These are phyloP conservation scores for Prosopocoilus inquinatus DNA, from an alignment of 2,888 invertebrate genomes.

Conservation along the genomic window DNA sequence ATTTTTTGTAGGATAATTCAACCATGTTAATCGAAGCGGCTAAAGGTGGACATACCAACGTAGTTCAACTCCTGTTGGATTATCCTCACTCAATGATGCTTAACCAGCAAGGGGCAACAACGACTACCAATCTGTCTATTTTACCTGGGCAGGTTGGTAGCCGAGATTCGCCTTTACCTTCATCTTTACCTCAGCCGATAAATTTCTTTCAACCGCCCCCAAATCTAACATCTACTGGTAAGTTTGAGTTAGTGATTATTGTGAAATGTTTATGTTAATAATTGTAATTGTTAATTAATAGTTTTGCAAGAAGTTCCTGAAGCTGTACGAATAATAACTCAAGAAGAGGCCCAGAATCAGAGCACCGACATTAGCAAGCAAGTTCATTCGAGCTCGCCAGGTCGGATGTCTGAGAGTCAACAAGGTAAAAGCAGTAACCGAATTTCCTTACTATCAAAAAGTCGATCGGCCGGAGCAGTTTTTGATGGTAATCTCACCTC, in stretches of 20 bases:
- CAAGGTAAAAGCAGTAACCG: slow-evolving; percentile 40
- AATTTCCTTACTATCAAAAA: slow-evolving; percentile 56
- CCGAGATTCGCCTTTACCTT: slow-evolving; percentile 43
- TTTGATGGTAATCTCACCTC: slow-evolving; percentile 56
- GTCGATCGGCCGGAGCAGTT: slow-evolving; percentile 53
- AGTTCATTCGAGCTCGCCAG: slow-evolving; percentile 40
- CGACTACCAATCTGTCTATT: slow-evolving; percentile 45
- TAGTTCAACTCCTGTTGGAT: slow-evolving; percentile 92
- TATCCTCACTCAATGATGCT: slow-evolving; percentile 86
- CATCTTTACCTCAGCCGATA: slow-evolving; percentile 35
- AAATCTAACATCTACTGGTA: slow-evolving; percentile 39
- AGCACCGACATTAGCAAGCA: slow-evolving; percentile 16
- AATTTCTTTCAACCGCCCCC: slow-evolving; percentile 50
- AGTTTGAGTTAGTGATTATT: slow-evolving; percentile 13
- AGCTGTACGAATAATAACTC: slow-evolving; percentile 57
- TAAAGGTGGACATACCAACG: slow-evolving; percentile 94
- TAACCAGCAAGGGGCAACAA: slow-evolving; percentile 50
- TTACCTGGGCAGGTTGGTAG: slow-evolving; percentile 45
- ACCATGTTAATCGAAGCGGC: slow-evolving; percentile 99
- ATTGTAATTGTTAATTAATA: slow-evolving; percentile 25
- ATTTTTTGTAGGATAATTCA: slow-evolving; percentile 74
- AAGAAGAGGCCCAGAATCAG: slow-evolving; percentile 48
- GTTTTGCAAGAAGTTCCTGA: slow-evolving; percentile 61
- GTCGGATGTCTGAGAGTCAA: slow-evolving; percentile 49
- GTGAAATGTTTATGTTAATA: background rate